Conservation (phyloP, 2,888 invertebrate genomes). For the Nesidiocoris tenuis region DNA sequence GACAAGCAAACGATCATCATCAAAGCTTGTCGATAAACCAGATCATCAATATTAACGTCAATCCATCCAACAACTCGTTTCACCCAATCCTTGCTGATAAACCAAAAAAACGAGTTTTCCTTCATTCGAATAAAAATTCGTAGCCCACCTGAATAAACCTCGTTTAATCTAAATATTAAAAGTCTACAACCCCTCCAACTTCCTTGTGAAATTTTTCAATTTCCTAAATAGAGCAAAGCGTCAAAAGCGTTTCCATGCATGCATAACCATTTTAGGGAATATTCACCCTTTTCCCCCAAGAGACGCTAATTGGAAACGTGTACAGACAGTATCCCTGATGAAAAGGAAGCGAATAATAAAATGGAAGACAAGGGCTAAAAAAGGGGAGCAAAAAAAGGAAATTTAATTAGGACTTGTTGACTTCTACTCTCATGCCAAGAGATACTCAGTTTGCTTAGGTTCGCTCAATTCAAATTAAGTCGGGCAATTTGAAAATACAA, state of each 20-base stretch:
- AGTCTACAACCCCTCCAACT: too few relatives aligned
- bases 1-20: too few relatives aligned
- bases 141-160: too few relatives aligned
- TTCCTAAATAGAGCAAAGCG: too few relatives aligned
- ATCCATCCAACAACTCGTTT: too few relatives aligned
- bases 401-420: slow-evolving; percentile 19
- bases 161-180: too few relatives aligned
- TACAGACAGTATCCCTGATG: neutral
- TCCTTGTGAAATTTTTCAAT: too few relatives aligned
- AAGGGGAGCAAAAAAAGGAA: neutral
- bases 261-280: neutral
- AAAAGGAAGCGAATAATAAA: neutral
- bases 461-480: slow-evolving; percentile 16
- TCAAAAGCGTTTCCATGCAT: neutral
- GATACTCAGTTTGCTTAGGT: neutral
- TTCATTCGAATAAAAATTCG: too few relatives aligned
- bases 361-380: neutral
- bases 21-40: too few relatives aligned
- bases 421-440: neutral
- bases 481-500: slow-evolving; percentile 11
- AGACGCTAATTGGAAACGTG: neutral
- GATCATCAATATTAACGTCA: too few relatives aligned
- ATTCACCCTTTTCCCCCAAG: neutral
- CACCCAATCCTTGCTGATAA: too few relatives aligned
- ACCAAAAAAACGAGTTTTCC: too few relatives aligned